Evolutionary conservation across 2,797 vertebrate species (phyloP).

Genomic region (Acridotheres tristis): DNA sequence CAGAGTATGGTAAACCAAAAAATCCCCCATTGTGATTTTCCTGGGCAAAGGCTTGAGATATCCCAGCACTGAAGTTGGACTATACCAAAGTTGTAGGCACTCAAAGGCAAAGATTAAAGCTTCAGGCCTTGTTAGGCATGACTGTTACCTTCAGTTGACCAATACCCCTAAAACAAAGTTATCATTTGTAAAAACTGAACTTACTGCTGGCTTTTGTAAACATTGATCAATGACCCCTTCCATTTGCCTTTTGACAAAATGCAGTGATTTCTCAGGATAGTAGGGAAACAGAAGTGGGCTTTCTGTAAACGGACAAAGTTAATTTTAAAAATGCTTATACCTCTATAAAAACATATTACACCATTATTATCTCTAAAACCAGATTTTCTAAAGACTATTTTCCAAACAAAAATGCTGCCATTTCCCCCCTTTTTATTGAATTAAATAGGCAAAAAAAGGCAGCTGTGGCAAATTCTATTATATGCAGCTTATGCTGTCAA

Average conservation of each 20-base stretch:
- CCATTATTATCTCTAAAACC: not conserved
- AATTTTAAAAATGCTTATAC: not conserved
- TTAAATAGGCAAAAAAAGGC: not conserved
- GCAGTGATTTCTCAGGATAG: constrained; percentile 93
- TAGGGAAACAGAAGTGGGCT: constrained; percentile 94
- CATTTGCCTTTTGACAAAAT: constrained; percentile 96
- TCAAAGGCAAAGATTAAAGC: not conserved
- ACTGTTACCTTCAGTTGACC: not conserved
- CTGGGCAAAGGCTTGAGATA: not conserved
- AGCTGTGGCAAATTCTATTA: not conserved
- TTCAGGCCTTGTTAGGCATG: not conserved
- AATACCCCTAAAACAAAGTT: not conserved
- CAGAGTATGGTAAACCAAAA: not conserved
- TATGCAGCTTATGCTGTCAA: not conserved
- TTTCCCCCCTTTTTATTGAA: not conserved
- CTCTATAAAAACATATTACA: not conserved
- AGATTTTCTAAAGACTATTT: not conserved
- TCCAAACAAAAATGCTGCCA: not conserved
- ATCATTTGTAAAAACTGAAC: constrained; percentile 44
- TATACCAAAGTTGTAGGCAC: not conserved
- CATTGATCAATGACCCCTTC: constrained; percentile 90
- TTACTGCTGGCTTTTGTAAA: constrained; percentile 94
- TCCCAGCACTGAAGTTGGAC: not conserved
- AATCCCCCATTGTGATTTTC: not conserved
- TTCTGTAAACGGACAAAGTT: constrained; percentile 76